A percentile compares a stretch with the other conserved stretches of the same genome.
Evolutionary conservation across 2,888 invertebrate genomes (phyloP).

Genomic region (Nymphalis c-album): DNA sequence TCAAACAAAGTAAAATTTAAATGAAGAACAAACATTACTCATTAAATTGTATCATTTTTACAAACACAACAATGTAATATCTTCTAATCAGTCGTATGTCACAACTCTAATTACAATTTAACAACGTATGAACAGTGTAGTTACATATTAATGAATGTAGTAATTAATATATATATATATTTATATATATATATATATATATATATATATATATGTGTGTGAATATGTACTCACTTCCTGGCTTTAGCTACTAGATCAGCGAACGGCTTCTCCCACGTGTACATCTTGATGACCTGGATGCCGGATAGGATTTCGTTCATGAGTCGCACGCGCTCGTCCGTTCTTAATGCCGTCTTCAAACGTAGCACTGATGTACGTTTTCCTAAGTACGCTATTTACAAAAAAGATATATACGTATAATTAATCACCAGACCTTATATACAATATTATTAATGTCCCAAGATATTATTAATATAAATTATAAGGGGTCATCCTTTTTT

Average conservation of each 20-base stretch:
- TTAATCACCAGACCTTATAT: background rate
- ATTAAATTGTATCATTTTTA: no score
- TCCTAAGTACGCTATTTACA: constrained; percentile 84
- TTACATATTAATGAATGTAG: background rate
- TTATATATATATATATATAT: constrained; percentile 3
- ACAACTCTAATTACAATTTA: no score
- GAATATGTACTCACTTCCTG: constrained; percentile 82
- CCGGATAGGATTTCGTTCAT: constrained; percentile 94
- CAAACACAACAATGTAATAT: no score
- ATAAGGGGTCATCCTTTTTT: no score
- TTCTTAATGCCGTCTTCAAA: constrained; percentile 89
- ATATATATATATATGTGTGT: background rate
- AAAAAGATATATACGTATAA: constrained; percentile 20
- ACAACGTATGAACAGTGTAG: no score
- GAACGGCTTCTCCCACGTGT: constrained; percentile 94
- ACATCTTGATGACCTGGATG: constrained; percentile 95
- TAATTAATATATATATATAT: background rate
- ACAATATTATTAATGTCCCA: no score
- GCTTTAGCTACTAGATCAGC: constrained; percentile 86
- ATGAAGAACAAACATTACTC: no score
- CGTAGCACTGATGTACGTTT: constrained; percentile 88
- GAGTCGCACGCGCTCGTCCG: constrained; percentile 93
- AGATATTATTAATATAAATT: no score
- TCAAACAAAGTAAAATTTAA: no score
- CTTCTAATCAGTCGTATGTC: no score